Percentiles rank a stretch among this genome's conserved stretches.
Evolutionary conservation across 2,888 invertebrate genomes (phyloP).

Genomic region (Erebia aethiops): DNA sequence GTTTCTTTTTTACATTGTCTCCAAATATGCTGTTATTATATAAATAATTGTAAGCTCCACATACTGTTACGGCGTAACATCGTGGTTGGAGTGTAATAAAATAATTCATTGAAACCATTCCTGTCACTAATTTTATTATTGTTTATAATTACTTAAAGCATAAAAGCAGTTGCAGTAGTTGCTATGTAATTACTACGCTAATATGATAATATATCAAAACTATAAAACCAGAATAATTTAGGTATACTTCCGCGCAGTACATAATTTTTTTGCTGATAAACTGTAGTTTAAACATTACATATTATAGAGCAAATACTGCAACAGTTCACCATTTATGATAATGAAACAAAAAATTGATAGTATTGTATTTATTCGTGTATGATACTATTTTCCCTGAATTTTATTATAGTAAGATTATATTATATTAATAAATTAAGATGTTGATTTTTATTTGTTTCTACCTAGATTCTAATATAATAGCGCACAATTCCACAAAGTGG

Average conservation of each 20-base stretch:
- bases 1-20: slow-evolving; percentile 28
- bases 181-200: background rate
- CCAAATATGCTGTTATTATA: slow-evolving; percentile 33
- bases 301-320: slow-evolving; percentile 55
- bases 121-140: slow-evolving; percentile 64
- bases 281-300: slow-evolving; percentile 7
- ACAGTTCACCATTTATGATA: slow-evolving; percentile 48
- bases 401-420: slow-evolving; percentile 81
- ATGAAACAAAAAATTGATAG: slow-evolving; percentile 68
- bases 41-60: slow-evolving; percentile 42
- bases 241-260: background rate
- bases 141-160: slow-evolving; percentile 48
- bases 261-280: background rate
- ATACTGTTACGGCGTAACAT: slow-evolving; percentile 54
- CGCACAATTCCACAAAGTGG: too few relatives aligned
- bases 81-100: slow-evolving; percentile 41
- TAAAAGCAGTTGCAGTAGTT: slow-evolving; percentile 2
- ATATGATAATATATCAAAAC: background rate
- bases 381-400: slow-evolving; percentile 80
- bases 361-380: slow-evolving; percentile 83
- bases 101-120: slow-evolving; percentile 73
- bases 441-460: slow-evolving; percentile 46
- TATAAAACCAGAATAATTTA: background rate
- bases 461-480: background rate
- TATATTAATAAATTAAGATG: slow-evolving; percentile 62